Base-by-base conservation (phyloP, 2,113 vertebrate genomes). In the Salvelinus namaycush region DNA sequence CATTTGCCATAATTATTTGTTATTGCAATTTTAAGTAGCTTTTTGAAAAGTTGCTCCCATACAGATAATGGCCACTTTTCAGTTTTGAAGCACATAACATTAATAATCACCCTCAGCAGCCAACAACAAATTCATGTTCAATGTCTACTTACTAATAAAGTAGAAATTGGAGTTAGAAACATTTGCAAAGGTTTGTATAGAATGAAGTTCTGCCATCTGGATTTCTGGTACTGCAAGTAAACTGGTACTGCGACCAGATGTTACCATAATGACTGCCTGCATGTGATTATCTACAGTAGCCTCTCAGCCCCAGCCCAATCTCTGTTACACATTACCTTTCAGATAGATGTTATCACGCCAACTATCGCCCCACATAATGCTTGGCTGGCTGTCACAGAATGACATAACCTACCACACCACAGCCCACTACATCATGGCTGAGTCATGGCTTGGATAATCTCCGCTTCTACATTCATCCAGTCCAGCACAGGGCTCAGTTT, bases 301-400 rank as follows among this genome's bases (percentile, higher is more conserved):
- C 64, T 68, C 75, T 83, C 76, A 72, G 71, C 44, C 74, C 73
- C 68, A 31, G 77, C 65, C 70, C 80, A 77, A 68, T 78, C 83
- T 84, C 86, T 88, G 86, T 90, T 88, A 90, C 84, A 90, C 79
- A 87, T 90, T 89, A 90, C 85, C 83, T 89, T 81, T 86, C 66
- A 83, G 73, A 84, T 81, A 78, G 79, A 84, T 86, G 85, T 89
- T 89, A 86, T 89, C 87, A 84, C 76, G 75, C 59, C 48, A 71
- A 3, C 39, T 2, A 44, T 11, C 39, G 2, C 39, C 39, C 39
- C 39, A 79, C 27, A 8, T 16, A 4, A 66, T 13, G 26, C 64
- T 5, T 29, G 26, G 65, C 29, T 67, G 85, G 79, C 83, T 84
- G 82, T 82, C 87, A 90, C 81, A 83, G 86, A 44, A 44, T 44